These are phyloP conservation scores for Notechis scutatus DNA, from an alignment of 2,113 vertebrate genomes.

Conservation along the genomic window DNA sequence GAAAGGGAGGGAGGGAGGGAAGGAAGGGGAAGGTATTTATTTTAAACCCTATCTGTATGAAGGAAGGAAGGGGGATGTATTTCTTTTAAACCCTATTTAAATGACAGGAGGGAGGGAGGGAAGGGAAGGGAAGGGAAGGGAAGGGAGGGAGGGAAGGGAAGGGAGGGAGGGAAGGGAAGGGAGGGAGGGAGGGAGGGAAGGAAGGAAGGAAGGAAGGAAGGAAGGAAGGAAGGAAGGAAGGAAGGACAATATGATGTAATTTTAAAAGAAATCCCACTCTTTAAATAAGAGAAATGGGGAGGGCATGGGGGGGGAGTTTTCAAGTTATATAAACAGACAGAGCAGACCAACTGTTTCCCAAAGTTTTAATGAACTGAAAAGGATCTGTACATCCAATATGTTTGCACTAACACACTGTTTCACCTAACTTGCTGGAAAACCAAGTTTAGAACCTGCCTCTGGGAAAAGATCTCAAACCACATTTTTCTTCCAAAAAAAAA, in stretches of 20 bases:
- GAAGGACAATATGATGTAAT: neutral
- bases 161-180: too few relatives aligned
- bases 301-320: neutral
- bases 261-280: neutral
- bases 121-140: too few relatives aligned
- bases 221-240: too few relatives aligned
- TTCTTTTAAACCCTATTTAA: too few relatives aligned
- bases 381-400: neutral
- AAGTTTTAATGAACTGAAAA: neutral
- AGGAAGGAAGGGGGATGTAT: too few relatives aligned
- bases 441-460: fast-evolving
- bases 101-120: too few relatives aligned
- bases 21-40: too few relatives aligned
- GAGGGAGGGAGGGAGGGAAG: too few relatives aligned
- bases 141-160: too few relatives aligned
- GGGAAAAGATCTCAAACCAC: neutral
- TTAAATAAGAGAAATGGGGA: neutral
- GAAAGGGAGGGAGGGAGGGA: too few relatives aligned
- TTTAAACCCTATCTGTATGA: too few relatives aligned
- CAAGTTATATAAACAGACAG: neutral
- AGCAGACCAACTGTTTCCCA: neutral
- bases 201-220: too few relatives aligned
- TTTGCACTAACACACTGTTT: fast-evolving
- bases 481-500: neutral
- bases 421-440: fast-evolving